A percentile compares a stretch with the other conserved stretches of the same genome.
Evolutionary conservation across 2,888 invertebrate species (phyloP).

Genomic region (Drosophila phalerata): DNA sequence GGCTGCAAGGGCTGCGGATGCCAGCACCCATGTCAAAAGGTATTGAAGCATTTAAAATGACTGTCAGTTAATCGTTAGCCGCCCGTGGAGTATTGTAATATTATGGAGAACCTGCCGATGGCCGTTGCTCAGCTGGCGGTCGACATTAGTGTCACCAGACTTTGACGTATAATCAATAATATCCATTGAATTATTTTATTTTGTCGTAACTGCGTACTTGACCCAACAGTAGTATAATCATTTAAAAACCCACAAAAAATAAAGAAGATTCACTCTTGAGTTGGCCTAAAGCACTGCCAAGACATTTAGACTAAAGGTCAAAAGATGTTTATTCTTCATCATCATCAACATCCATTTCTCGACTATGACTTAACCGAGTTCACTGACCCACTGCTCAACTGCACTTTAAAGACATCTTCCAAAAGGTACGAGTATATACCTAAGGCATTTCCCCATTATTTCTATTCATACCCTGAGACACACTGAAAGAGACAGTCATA

Average conservation of each 20-base stretch:
- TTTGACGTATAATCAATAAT: constrained; percentile 53
- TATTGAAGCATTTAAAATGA: constrained; percentile 50
- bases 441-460: constrained; percentile 33
- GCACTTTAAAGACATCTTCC: constrained; percentile 41
- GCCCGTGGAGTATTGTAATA: constrained; percentile 41
- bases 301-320: constrained; percentile 26
- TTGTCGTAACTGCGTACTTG: constrained; percentile 25
- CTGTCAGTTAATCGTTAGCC: constrained; percentile 44
- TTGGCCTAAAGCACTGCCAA: constrained; percentile 19
- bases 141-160: constrained; percentile 42
- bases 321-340: constrained; percentile 10
- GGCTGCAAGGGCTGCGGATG: neutral
- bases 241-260: constrained; percentile 6
- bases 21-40: constrained; percentile 48
- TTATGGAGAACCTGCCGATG: constrained; percentile 13
- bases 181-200: constrained; percentile 42
- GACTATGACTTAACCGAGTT: constrained; percentile 33
- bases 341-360: neutral
- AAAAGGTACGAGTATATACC: constrained; percentile 23
- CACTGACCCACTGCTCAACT: constrained; percentile 62
- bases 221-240: constrained; percentile 19
- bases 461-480: constrained; percentile 31
- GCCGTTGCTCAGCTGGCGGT: constrained; percentile 33
- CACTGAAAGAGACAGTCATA: constrained; percentile 35
- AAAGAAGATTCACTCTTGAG: constrained; percentile 5